Base-by-base conservation (phyloP, 2,797 vertebrate species). In the Coracias cyanogaster region DNA sequence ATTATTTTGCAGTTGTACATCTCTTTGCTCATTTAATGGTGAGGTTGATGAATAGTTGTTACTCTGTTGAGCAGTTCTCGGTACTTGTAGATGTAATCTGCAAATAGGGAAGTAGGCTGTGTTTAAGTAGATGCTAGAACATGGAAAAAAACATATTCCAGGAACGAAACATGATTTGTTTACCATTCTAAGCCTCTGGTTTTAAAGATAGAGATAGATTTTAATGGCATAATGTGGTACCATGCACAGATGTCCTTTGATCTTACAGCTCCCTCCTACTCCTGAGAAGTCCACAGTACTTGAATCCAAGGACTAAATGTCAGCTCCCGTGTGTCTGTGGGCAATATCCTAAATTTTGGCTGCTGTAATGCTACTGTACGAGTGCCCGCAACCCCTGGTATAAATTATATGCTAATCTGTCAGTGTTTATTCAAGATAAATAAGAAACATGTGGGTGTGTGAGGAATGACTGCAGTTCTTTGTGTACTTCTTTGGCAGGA, bases 361-460 rank as follows among this genome's bases (percentile, higher is more conserved):
- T 93, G 49, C 78, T 89, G 43, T 91, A 29, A 93, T 74, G 55
- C 81, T 78, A 33, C 84, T 87, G 24, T 54, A 39, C 10, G 25
- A 61, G 60, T 86, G 64, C 78, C 90, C n/a, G 1, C 67, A 95
- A 33, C 52, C 86, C 80, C 71, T 92, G 88, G 61, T 94, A 92
- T 66, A 85, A 95, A 93, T 95, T 93, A 94, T 14, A 24, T 74
- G 85, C 88, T 95, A 92, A 90, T 95, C 77, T 78, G 51, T 31
- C 41, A 72, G 22, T 41, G 31, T 94, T 96, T 88, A 71, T 92
- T 96, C 91, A 93, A 51, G 83, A 94, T 91, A 94, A 97, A 90
- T 90, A 94, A 92, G 90, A 96, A 90, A 78, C 88, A 85, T 67
- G 90, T 95, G 94, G 81, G 86, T 4, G 74, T 80, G 72, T 8